Evolutionary conservation across 2,113 vertebrate species (phyloP).

Genomic region (Echinops telfairi): DNA sequence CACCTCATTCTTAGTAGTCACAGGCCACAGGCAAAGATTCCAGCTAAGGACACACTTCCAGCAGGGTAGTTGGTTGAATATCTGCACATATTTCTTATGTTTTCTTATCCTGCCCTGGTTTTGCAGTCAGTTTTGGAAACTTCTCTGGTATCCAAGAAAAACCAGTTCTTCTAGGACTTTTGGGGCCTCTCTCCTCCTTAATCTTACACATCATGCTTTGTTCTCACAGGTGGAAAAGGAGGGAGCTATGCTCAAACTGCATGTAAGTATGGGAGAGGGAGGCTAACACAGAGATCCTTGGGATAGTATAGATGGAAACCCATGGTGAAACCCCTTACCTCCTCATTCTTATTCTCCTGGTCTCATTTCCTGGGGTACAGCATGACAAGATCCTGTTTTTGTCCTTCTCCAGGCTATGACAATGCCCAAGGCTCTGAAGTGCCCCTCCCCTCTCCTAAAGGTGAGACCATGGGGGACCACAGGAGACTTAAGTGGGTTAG

Average conservation of each 20-base stretch:
- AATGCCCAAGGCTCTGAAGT: not conserved
- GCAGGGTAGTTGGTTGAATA: too few species aligned
- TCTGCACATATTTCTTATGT: not conserved
- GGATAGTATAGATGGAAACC: not conserved
- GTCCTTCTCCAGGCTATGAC: not conserved
- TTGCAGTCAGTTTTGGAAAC: not conserved
- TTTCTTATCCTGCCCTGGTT: not conserved
- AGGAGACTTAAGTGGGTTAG: not conserved
- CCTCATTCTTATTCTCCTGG: not conserved
- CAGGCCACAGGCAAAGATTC: not conserved
- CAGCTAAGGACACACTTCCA: not conserved
- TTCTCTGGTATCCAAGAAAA: not conserved
- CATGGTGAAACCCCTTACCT: not conserved
- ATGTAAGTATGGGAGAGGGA: not conserved
- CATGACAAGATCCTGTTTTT: not conserved
- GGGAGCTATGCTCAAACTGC: not conserved
- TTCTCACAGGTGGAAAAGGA: not conserved
- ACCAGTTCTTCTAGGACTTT: not conserved
- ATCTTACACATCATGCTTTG: not conserved
- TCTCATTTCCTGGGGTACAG: not conserved
- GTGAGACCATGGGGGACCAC: not conserved
- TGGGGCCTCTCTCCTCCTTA: not conserved
- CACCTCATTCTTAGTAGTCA: not conserved
- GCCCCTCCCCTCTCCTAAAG: not conserved
- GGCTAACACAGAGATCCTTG: not conserved